Evolutionary conservation across 2,113 vertebrate genomes (phyloP).

Genomic region (human (Homo sapiens)): DNA sequence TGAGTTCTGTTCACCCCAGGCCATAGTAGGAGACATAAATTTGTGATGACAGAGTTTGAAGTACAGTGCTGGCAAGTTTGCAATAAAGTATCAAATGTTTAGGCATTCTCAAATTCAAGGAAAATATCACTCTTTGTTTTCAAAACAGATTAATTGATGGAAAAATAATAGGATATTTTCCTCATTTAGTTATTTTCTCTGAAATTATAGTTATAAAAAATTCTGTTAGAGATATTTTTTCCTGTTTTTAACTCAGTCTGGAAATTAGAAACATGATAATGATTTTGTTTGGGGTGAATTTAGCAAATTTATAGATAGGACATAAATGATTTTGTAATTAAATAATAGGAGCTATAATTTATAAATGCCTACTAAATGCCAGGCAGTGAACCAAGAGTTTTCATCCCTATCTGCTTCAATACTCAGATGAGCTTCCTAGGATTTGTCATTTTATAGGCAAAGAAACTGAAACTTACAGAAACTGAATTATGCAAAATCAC

Average conservation of each 20-base stretch:
- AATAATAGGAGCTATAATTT: neutral
- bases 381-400: neutral
- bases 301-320: neutral
- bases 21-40: neutral
- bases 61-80: neutral
- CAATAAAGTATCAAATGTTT: neutral
- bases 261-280: neutral
- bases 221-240: neutral
- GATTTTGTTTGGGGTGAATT: neutral
- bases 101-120: neutral
- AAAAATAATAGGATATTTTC: neutral
- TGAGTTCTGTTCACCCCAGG: neutral
- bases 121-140: neutral
- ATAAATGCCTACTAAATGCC: neutral
- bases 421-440: fast-evolving
- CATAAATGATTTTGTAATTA: neutral
- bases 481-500: neutral
- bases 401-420: no score
- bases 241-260: neutral
- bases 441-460: neutral
- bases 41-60: neutral
- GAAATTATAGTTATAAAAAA: neutral
- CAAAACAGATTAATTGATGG: neutral
- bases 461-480: neutral
- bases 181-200: neutral